Evolutionary conservation across 2,888 invertebrate genomes (phyloP), one percentile per base, ranked within the genome.

Genomic region (Myopa testacea): DNA sequence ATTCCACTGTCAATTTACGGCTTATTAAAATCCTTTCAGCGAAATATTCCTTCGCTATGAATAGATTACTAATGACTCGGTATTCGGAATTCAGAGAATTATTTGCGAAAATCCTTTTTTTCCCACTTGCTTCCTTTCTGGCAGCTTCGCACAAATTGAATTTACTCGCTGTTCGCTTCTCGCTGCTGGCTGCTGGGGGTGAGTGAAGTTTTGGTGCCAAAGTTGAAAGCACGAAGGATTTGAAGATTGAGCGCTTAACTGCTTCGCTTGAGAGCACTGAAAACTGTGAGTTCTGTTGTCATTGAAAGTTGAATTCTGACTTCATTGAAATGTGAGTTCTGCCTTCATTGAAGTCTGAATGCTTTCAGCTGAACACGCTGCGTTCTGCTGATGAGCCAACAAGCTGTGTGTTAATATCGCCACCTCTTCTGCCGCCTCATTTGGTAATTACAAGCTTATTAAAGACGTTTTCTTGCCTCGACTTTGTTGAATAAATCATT

Each of bases 361-460:
- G 26, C 26, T 26, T 26, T 26, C 26, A 26, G 26, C 26, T 26
- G 26, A 26, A 26, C 10, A 10, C 45, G 45, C 45, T 45, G 45
- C 10, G 45, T 3, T 45, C 45, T 45, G 45, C 45, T 45, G 45
- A 45, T 45, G 45, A 45, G 45, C 45, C 45, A 45, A 45, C 6
- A 45, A 45, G 45, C 40, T 40, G 45, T 45, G 45, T 45, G 45
- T 45, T 45, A 45, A 45, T 45, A 45, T 6, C 45, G 45, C 45
- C 45, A 45, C 45, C 45, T 45, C 10, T 45, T 10, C 45, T 45
- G 6, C 45, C 45, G 45, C 45, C 45, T 45, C 45, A 45, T 45
- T 45, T 78, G 72, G 67, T 78, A 78, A 78, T 78, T 78, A 76
- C 72, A 73, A 69, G 50, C 76, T 76, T 76, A 78, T 78, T 76